Percentiles rank a stretch among this genome's conserved stretches.
Conservation (phyloP, 2,113 vertebrate species). For the Thalassoma bifasciatum region DNA sequence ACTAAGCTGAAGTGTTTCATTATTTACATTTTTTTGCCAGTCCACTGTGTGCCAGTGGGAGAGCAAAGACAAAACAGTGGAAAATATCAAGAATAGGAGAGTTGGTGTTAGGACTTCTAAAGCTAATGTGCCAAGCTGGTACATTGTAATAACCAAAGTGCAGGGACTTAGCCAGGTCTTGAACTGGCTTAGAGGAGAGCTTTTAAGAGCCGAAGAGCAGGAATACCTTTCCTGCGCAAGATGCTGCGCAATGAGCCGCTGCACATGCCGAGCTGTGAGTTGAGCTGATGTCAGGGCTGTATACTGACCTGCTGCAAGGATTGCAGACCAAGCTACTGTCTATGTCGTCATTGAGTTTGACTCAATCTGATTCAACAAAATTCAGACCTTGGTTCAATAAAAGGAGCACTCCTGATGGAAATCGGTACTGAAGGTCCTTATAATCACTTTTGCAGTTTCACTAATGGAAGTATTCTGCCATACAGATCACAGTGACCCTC, state of each 20-base stretch:
- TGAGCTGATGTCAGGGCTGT: too few relatives aligned
- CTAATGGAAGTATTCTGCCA: too few relatives aligned
- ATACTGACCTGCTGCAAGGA: too few relatives aligned
- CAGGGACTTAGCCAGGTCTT: slow-evolving; percentile 47
- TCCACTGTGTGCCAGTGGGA: slow-evolving; percentile 5
- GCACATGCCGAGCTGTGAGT: too few relatives aligned
- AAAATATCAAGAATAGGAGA: slow-evolving; percentile 61
- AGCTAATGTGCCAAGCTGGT: slow-evolving; percentile 3
- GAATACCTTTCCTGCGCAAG: slow-evolving; percentile 42
- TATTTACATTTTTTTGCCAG: slow-evolving; percentile 65
- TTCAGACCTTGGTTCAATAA: too few relatives aligned
- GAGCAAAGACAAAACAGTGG: slow-evolving; percentile 26
- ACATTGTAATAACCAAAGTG: slow-evolving; percentile 26
- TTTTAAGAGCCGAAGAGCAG: slow-evolving; percentile 45
- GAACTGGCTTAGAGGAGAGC: slow-evolving; percentile 52
- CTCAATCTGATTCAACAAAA: too few relatives aligned
- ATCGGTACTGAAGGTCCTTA: too few relatives aligned
- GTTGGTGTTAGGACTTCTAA: slow-evolving; percentile 22
- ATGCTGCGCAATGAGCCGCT: too few relatives aligned
- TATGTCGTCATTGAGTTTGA: too few relatives aligned
- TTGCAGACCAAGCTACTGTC: too few relatives aligned
- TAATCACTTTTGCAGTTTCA: too few relatives aligned
- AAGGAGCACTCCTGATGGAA: too few relatives aligned
- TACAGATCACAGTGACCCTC: not conserved
- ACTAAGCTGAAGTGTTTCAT: slow-evolving; percentile 58